Evolutionary conservation across 2,888 invertebrate species (phyloP), one percentile per base, ranked within the genome.

Genomic region (Polia nebulosa): DNA sequence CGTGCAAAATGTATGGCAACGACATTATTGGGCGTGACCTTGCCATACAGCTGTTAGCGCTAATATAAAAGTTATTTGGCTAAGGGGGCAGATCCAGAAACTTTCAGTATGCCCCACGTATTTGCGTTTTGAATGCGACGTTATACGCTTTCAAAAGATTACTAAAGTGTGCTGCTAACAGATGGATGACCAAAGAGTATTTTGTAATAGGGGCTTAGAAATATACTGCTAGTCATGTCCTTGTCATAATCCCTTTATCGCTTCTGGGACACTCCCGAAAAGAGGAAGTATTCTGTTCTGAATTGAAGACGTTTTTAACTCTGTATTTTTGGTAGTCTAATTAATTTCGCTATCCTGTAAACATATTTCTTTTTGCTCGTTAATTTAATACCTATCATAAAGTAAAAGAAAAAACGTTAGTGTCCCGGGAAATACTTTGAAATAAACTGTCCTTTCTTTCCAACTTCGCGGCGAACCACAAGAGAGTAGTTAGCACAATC

Each of bases 401-500:
- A 11, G 3, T 39, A 25, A 29, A 17, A 39, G 11, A 39, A 55
- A 39, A 65, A 56, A 22, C 5, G 11, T 44, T 17, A 41, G 7
- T 44, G 20, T 39, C 51, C 22, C 22, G 22, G 44, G 44, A 45
- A 15, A 13, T 3, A 57, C 11, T 52, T 53, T 20, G 17, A 17
- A 61, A 70, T 53, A 53, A 61, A 47, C n/a, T 22, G 13, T 13
- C 20, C 44, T 13, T 44, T 63, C 25, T 66, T 66, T 66, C 36
- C 20, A 73, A 73, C 36, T 72, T 39, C 6, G n/a, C 17, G 7
- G 36, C 41, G 8, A 25, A 22, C 47, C 66, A 55, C 73, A 15
- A 49, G 74, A 55, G 53, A 49, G 51, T 56, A 72, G 56, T 71
- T 71, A 72, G 20, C 63, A 32, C 36, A 59, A 66, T 66, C 58